Percentiles rank a stretch among this genome's conserved stretches.
phyloP scores from a whole-genome alignment of 2,888 invertebrate genomes.

The Cosmia trapezina region DNA sequence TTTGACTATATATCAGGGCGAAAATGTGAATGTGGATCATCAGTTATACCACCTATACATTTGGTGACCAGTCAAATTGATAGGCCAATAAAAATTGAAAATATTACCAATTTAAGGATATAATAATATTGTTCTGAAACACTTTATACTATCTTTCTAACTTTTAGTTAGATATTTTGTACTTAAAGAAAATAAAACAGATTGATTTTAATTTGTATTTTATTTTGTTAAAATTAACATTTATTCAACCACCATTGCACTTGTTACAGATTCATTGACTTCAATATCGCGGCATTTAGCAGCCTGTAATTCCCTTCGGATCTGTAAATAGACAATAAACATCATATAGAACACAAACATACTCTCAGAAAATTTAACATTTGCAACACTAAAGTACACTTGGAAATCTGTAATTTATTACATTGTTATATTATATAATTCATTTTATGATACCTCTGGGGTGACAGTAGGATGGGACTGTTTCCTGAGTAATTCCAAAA shows the following conservation, averaged over 20 bases:
- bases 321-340: constrained; percentile 84
- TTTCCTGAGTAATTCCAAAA: constrained; percentile 94
- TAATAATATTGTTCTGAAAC: neutral
- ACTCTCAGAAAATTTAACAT: neutral
- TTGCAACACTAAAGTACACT: neutral
- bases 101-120: constrained; percentile 52
- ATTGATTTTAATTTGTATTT: constrained; percentile 8
- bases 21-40: constrained; percentile 91
- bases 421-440: neutral
- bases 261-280: constrained; percentile 80
- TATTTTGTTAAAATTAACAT: constrained; percentile 25
- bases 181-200: constrained; percentile 43
- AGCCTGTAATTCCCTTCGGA: constrained; percentile 96
- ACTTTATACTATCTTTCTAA: neutral
- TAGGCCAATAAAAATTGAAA: constrained; percentile 69
- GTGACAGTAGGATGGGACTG: constrained; percentile 94
- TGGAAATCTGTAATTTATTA: too few species aligned
- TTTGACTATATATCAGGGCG: constrained; percentile 92
- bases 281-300: constrained; percentile 95
- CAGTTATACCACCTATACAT: constrained; percentile 91
- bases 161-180: neutral
- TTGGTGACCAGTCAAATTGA: constrained; percentile 92
- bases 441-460: constrained; percentile 85
- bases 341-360: too few species aligned
- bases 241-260: constrained; percentile 83